Conservation (phyloP, 2,113 vertebrate genomes). For the Lipophrys pholis region DNA sequence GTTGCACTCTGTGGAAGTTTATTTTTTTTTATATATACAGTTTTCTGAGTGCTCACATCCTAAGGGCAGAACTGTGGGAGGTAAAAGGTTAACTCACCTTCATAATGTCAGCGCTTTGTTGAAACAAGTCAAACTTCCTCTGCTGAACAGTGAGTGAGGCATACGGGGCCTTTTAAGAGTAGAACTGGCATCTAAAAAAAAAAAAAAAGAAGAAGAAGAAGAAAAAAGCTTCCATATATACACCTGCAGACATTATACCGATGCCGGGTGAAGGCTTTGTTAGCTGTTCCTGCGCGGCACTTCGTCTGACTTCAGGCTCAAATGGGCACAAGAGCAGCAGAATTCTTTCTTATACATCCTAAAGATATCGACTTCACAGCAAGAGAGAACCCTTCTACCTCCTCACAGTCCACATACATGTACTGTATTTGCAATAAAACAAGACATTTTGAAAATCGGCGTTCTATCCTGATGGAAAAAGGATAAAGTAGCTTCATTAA, state of each 20-base stretch:
- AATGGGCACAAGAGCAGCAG: background rate
- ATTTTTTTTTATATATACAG: background rate
- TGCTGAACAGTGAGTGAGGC: background rate
- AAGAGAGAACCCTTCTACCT: background rate
- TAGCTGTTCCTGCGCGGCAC: no score
- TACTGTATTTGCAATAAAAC: no score
- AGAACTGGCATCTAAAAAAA: conserved; percentile 4
- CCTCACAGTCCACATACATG: background rate
- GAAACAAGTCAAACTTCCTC: conserved; percentile 27
- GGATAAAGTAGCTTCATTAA: no score
- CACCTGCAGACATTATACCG: background rate
- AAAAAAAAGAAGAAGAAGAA: background rate
- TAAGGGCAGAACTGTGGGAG: conserved; percentile 17
- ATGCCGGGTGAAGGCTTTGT: background rate
- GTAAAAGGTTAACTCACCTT: conserved; percentile 45
- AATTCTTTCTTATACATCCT: background rate
- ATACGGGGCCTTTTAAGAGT: background rate
- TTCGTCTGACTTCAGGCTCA: background rate
- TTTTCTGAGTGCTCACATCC: conserved; percentile 3
- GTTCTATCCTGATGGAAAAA: no score
- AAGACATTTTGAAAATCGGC: no score
- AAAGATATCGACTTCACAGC: conserved; percentile 12
- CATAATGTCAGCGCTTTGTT: conserved; percentile 13
- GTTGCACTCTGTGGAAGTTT: conserved; percentile 5
- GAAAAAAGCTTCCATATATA: background rate